Conservation (phyloP, 2,113 vertebrate genomes). For the Bos indicus region DNA sequence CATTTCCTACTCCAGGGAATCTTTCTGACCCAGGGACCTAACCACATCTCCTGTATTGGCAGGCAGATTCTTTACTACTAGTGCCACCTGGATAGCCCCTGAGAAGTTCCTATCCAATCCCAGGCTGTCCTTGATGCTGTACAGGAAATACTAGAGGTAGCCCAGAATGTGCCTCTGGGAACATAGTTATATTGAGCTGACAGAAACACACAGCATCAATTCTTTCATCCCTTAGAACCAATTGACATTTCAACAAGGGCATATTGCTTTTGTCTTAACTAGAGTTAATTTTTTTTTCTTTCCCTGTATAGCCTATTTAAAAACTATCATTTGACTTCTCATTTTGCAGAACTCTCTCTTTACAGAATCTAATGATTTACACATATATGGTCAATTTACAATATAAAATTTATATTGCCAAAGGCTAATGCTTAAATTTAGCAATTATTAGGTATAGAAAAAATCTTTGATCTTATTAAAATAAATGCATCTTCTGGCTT, state of each 20-base stretch:
- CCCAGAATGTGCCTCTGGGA: neutral
- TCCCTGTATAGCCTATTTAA: neutral
- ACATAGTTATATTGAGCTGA: neutral
- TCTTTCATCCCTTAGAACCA: neutral
- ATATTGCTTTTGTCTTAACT: neutral
- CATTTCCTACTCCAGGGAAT: neutral
- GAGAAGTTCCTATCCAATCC: neutral
- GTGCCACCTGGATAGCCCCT: neutral
- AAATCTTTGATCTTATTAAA: neutral
- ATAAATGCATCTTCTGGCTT: neutral
- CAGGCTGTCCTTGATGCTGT: neutral
- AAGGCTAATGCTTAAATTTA: neutral
- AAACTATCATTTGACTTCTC: neutral
- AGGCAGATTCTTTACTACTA: neutral
- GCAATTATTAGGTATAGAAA: neutral
- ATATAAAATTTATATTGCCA: neutral
- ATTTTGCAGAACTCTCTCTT: conserved; percentile 1
- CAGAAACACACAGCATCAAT: neutral
- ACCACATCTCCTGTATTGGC: neutral
- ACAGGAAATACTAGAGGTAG: neutral
- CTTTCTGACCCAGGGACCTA: neutral
- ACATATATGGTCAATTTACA: neutral
- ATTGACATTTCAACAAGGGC: neutral
- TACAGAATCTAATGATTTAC: neutral
- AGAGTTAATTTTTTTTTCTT: neutral